Base-by-base conservation (phyloP, 2,113 vertebrate species). In the Tachycineta bicolor region DNA sequence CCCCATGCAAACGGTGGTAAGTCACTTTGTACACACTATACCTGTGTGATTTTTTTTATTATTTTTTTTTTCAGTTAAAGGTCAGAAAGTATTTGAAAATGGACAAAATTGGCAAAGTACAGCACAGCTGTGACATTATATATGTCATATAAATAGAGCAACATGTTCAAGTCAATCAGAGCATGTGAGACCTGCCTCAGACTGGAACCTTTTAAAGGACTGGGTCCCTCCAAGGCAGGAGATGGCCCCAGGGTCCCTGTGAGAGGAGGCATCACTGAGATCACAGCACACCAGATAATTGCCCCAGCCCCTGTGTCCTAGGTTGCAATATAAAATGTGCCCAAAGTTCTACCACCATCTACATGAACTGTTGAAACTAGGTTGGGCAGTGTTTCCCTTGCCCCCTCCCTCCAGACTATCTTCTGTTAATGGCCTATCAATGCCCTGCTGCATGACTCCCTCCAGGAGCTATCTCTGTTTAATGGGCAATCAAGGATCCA, bases 181-280 rank as follows among this genome's bases (percentile, higher is more conserved):
- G 13, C 14, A 12, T 4, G 9, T 14, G 29, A 49, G 43, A 59
- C 20, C 11, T 55, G 29, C n/a, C 34, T 31, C 69, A 75, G 74
- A 20, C 20, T 50, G 62, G 52, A 31, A 7, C 26, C 34, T 55
- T 63, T 33, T 5, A 21, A 43, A 52, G 31, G 19, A 10, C 2
- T 13, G 11, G 21, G 26, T 76, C 41, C 25, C 47, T 55, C 20
- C 76, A 5, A 23, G 17, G 64, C 59, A 46, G 63, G 53, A 22
- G 34, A 17, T 3, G 19, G 16, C 53, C 22, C 9, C 1, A 6
- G 23, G 17, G 24, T 53, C 12, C 1, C 0, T 9, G 25, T 12
- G 21, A 14, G 1, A 25, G 12, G 14, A 34, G 22, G 7, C 55
- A 23, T 5, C 4, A 0, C 68, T 33, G 2, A 3, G 29, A 9